phyloP scores from a whole-genome alignment of 2,113 vertebrate species.

The Oncorhynchus tshawytscha region DNA sequence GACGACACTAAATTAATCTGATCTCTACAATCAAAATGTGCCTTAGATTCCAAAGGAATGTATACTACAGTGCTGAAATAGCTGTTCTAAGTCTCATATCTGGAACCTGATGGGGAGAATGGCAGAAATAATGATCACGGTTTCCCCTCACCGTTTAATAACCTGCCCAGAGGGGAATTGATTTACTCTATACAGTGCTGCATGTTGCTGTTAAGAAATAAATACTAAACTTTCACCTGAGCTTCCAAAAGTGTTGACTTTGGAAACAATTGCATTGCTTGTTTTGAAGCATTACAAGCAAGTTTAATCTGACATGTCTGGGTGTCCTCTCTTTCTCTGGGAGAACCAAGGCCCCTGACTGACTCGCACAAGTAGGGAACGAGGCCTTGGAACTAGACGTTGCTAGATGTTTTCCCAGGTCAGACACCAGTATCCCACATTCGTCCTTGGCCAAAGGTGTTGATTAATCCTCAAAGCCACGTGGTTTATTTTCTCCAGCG shows the following conservation, averaged over 20 bases:
- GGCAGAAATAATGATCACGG: conserved; percentile 44
- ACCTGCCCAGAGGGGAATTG: conserved; percentile 37
- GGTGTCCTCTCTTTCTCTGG: conserved; percentile 20
- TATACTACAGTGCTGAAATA: conserved; percentile 10
- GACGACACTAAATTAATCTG: conserved; percentile 25
- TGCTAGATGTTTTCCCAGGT: conserved; percentile 7
- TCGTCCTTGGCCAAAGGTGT: conserved; percentile 18
- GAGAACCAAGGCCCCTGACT: conserved; percentile 4
- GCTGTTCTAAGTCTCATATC: conserved; percentile 10
- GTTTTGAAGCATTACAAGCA: conserved; percentile 44
- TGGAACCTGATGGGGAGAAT: background rate
- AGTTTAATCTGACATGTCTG: conserved; percentile 37
- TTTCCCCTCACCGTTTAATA: conserved; percentile 43
- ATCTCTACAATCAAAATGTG: conserved; percentile 31
- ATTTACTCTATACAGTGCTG: conserved; percentile 32
- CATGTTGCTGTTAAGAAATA: conserved; percentile 38
- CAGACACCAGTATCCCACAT: background rate
- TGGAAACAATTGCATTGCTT: conserved; percentile 23
- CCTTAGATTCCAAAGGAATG: conserved; percentile 9
- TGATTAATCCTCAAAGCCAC: conserved; percentile 4
- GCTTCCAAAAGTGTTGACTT: conserved; percentile 41
- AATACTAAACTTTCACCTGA: conserved; percentile 36
- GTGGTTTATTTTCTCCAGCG: background rate
- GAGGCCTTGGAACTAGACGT: background rate
- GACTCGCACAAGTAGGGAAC: conserved; percentile 3